phyloP scores from a whole-genome alignment of 2,888 invertebrate genomes.

The Orthosia incerta region DNA sequence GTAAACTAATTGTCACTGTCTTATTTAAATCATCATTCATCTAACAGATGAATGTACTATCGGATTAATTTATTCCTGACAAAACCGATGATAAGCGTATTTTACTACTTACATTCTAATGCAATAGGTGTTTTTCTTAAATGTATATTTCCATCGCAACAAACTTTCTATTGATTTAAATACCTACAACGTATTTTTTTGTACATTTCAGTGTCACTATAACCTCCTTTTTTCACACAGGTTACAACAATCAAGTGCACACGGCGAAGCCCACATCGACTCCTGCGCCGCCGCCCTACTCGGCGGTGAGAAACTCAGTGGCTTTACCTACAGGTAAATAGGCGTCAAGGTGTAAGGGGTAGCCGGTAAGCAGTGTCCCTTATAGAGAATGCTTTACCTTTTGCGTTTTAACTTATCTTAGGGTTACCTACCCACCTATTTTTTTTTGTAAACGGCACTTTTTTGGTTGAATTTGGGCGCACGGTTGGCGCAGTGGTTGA shows the following conservation, averaged over 20 bases:
- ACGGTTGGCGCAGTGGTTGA: too few relatives aligned
- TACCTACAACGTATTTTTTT: too few relatives aligned
- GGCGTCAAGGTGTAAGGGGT: conserved; percentile 52
- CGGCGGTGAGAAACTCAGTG: conserved; percentile 85
- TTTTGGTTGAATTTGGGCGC: too few relatives aligned
- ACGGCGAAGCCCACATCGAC: conserved; percentile 94
- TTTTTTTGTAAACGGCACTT: not conserved
- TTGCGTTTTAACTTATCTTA: conserved; percentile 4
- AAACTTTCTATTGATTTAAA: too few relatives aligned
- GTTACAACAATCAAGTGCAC: conserved; percentile 87
- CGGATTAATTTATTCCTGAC: too few relatives aligned
- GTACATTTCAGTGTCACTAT: not conserved
- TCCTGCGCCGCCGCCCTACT: conserved; percentile 95
- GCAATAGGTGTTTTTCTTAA: too few relatives aligned
- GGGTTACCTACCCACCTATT: not conserved
- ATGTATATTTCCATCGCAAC: too few relatives aligned
- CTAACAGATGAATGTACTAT: too few relatives aligned
- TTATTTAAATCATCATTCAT: too few relatives aligned
- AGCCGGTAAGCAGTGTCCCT: conserved; percentile 67
- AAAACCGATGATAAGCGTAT: too few relatives aligned
- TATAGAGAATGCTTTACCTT: conserved; percentile 66
- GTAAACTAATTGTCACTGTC: too few relatives aligned
- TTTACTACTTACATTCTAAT: too few relatives aligned
- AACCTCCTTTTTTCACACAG: conserved; percentile 61
- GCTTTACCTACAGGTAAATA: conserved; percentile 85